These are phyloP conservation scores for Drosophila melanica DNA, from an alignment of 1,140 invertebrate genomes.

Conservation along the genomic window DNA sequence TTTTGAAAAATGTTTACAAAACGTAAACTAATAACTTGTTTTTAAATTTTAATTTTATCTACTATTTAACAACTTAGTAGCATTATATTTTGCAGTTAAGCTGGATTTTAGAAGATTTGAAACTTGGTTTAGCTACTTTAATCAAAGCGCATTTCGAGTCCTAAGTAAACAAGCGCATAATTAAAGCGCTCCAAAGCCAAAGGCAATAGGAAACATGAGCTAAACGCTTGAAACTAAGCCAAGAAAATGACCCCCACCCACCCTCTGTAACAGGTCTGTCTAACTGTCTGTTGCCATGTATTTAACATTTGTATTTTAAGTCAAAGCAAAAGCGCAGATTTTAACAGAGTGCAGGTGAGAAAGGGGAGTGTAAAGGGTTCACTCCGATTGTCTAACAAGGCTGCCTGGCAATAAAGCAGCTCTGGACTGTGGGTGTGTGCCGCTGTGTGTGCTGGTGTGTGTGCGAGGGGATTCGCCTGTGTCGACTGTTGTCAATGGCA, in stretches of 20 bases:
- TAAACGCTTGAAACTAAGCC: constrained; percentile 16
- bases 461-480: neutral
- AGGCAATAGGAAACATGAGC: constrained; percentile 30
- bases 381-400: constrained; percentile 7
- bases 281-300: constrained; percentile 27
- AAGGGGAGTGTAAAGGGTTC: constrained; percentile 13
- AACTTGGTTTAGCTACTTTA: neutral
- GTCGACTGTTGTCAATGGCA: constrained; percentile 66
- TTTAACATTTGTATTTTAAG: constrained; percentile 24
- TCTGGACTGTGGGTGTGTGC: neutral
- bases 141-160: constrained; percentile 49
- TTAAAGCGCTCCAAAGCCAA: constrained; percentile 56
- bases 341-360: constrained; percentile 12
- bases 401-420: constrained; percentile 9
- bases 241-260: neutral
- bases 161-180: constrained; percentile 66
- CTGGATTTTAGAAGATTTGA: neutral
- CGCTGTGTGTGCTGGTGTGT: constrained; percentile 1
- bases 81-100: neutral
- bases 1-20: too few species aligned
- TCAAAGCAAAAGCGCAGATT: constrained; percentile 30
- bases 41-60: too few species aligned
- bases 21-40: too few species aligned
- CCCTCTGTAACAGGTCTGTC: constrained; percentile 2
- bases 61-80: too few species aligned